phyloP scores from a whole-genome alignment of 1,140 invertebrate genomes.

The Euura lappo region DNA sequence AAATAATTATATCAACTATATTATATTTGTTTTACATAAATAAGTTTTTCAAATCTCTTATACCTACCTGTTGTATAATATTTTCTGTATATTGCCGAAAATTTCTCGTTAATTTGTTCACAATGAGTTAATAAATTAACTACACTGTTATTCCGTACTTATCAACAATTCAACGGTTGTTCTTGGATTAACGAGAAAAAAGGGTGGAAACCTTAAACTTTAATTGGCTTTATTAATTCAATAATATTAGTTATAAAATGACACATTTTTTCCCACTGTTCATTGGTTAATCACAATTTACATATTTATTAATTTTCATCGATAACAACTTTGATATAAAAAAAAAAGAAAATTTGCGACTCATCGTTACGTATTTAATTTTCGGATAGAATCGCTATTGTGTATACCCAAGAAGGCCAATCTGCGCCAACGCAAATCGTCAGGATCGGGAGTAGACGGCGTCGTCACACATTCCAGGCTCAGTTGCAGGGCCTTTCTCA shows the following conservation, averaged over 20 bases:
- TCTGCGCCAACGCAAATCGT: conserved; percentile 49
- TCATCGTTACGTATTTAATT: conserved; percentile 55
- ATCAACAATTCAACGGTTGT: no score
- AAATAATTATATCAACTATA: no score
- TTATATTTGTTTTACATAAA: no score
- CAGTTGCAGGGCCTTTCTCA: conserved; percentile 61
- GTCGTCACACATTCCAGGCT: conserved; percentile 62
- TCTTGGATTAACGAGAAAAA: no score
- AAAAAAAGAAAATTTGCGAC: conserved; percentile 13
- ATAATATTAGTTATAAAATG: conserved; percentile 37
- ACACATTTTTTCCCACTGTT: conserved; percentile 21
- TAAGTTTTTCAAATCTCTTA: no score
- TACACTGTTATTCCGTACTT: no score
- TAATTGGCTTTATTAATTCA: neutral
- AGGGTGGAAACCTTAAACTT: neutral
- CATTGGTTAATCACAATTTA: conserved; percentile 36
- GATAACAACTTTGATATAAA: conserved; percentile 22
- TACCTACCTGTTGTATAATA: no score
- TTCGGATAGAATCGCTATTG: conserved; percentile 44
- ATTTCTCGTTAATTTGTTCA: no score
- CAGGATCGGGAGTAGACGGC: conserved; percentile 53
- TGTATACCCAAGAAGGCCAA: conserved; percentile 38
- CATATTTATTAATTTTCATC: conserved; percentile 25
- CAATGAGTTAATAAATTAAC: no score
- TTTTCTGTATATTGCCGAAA: no score